Evolutionary conservation across 2,888 invertebrate genomes (phyloP), one percentile per base, ranked within the genome.

Genomic region (Macaria notata): DNA sequence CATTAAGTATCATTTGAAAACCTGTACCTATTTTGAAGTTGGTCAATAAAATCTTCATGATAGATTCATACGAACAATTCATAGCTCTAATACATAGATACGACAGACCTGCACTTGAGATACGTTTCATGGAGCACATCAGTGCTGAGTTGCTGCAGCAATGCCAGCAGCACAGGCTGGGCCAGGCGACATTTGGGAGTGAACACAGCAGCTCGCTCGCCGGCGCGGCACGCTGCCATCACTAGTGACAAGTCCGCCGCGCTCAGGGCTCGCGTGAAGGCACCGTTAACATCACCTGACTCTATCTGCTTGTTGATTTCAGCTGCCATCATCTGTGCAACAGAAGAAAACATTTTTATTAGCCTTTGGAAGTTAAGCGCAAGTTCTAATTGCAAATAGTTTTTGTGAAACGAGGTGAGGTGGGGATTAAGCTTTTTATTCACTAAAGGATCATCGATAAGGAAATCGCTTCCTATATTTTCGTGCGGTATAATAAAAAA

Each of bases 121-220:
- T 77, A 79, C 8, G 97, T 97, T 72, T 97, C 95, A 64, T 95
- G 94, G 63, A 93, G 93, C 88, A 99, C 94, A 78, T 98, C 98
- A 0, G 97, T 96, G 19, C 98, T 96, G 29, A 98, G 94, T 84
- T 99, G 99, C 79, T 99, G 98, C 62, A 98, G 95, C 36, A 99
- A 93, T 0, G 98, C 97, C 38, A 99, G 92, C 56, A 99, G 90
- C 31, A 98, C 97, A 54, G 95, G 95, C 81, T 97, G 98, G 60
- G 94, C 94, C 64, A 98, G 92, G 31, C 94, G 93, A 74, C 96
- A 96, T 4, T 93, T 92, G 49, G 93, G 67, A 31, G 92, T 86
- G 80, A 98, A 97, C 49, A 97, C 94, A 61, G 92, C 89, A 42
- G 93, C 93, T 0, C 96, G 95, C 76, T 96, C 95, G 4, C 96